phyloP scores from a whole-genome alignment of 1,140 invertebrate species.

The Stegodyphus mimosarum region DNA sequence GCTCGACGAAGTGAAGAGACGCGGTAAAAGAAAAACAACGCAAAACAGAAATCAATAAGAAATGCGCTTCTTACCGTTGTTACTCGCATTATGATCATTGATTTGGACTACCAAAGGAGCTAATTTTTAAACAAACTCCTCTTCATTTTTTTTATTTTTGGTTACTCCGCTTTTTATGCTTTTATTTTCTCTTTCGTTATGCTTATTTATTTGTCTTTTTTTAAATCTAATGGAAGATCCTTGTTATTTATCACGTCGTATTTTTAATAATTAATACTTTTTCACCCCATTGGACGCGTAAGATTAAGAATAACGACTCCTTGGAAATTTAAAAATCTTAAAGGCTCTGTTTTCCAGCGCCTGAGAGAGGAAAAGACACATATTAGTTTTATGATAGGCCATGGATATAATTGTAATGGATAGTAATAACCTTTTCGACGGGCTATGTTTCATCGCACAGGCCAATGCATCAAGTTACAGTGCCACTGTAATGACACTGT shows the following conservation, averaged over 20 bases:
- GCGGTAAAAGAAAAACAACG: neutral
- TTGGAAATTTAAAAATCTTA: conserved; percentile 19
- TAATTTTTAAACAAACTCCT: conserved; percentile 19
- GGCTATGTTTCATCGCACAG: conserved; percentile 46
- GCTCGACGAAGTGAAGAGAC: neutral
- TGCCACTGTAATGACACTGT: conserved; percentile 43
- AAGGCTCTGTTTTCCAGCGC: neutral
- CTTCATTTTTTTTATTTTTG: neutral
- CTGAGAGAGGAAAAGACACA: conserved; percentile 9
- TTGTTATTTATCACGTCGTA: conserved; percentile 48
- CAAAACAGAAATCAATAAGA: neutral
- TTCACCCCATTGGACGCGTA: conserved; percentile 1
- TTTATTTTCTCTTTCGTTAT: neutral
- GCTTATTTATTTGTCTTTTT: neutral
- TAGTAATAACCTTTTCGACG: conserved; percentile 44
- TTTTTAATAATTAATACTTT: conserved; percentile 52
- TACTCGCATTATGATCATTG: conserved; percentile 2
- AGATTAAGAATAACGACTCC: conserved; percentile 49
- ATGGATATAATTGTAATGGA: conserved; percentile 51
- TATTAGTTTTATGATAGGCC: conserved; percentile 50
- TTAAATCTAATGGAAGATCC: conserved; percentile 42
- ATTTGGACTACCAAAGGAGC: neutral
- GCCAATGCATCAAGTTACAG: conserved; percentile 54
- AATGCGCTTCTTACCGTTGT: neutral
- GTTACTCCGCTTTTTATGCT: neutral